A percentile compares a stretch with the other conserved stretches of the same genome.
These are phyloP conservation scores for Embiotoca jacksoni DNA, from an alignment of 2,113 vertebrate genomes.

Conservation along the genomic window DNA sequence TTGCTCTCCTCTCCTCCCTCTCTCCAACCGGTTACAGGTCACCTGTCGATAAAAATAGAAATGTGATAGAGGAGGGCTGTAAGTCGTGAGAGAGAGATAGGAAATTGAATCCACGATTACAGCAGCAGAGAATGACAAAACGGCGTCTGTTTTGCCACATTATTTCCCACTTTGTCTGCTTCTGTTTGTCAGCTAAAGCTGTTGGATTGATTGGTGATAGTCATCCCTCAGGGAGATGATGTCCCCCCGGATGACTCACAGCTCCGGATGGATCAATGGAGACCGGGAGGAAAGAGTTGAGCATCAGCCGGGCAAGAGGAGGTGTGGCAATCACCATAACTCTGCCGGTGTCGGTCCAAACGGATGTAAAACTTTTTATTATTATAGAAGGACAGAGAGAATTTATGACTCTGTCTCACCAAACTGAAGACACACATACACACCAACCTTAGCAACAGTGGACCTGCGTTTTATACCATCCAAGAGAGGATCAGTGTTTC, in stretches of 20 bases:
- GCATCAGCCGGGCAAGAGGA: constrained; percentile 36
- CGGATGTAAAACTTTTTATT: constrained; percentile 38
- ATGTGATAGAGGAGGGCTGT: constrained; percentile 45
- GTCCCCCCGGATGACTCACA: constrained; percentile 29
- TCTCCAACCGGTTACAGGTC: constrained; percentile 53
- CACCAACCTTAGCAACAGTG: background rate
- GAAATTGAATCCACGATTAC: constrained; percentile 58
- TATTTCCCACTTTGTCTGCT: constrained; percentile 17
- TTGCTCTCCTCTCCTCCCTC: constrained; percentile 39
- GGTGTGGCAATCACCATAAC: constrained; percentile 28
- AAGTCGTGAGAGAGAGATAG: constrained; percentile 18
- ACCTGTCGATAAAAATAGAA: constrained; percentile 69
- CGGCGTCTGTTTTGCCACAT: constrained; percentile 43
- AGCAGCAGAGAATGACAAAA: constrained; percentile 52
- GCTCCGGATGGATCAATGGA: constrained; percentile 50
- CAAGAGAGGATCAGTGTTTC: background rate
- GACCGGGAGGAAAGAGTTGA: constrained; percentile 34
- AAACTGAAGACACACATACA: constrained; percentile 16
- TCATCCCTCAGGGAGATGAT: constrained; percentile 43
- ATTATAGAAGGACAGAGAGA: constrained; percentile 22
- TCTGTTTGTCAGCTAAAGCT: constrained; percentile 60
- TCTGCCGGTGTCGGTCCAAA: constrained; percentile 30
- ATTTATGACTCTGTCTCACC: constrained; percentile 17
- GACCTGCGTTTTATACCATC: background rate
- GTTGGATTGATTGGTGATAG: constrained; percentile 70